Base-by-base conservation (phyloP, 2,113 vertebrate genomes). In the Sisor rabdophorus region DNA sequence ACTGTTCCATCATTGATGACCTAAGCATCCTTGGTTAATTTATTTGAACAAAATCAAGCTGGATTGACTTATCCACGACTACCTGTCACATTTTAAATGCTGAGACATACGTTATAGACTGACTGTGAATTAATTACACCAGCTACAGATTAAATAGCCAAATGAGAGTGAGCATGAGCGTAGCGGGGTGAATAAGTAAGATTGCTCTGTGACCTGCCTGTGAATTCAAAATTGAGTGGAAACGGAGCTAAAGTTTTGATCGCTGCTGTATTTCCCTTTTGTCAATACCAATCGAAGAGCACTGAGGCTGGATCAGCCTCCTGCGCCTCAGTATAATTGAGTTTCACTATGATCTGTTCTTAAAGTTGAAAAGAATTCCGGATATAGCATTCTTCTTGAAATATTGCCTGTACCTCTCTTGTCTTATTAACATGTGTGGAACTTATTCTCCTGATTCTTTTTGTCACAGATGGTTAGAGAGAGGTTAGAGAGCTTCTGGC, bases 401-500 rank as follows among this genome's bases (percentile, higher is more conserved):
- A 47, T 59, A 60, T 50, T 59, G 47, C 24, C 32, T 65, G 50
- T 44, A 56, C 60, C 50, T 50, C 16, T 47, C n/a, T 20, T 56
- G 26, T 55, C 60, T 44, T 13, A 44, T 28, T 15, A 50, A 70
- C 26, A 79, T 71, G 56, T 79, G 55, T 50, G 67, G 59, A 63
- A 73, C 50, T 73, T 52, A 65, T 48, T 54, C 55, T 71, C 75
- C 22, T 53, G 32, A 52, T 74, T 59, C 40, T 69, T 22, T n/a
- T n/a, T 48, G 60, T 50, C 19, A 69, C 82, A 82, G 80, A 79
- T 81, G 79, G 81, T 56, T 75, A 63, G 77, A 77, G 75, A 52
- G 40, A 17, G 72, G 76, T 81, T 75, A 77, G 71, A 73, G 78
- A 50, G 54, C 78, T 83, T 61, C 60, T 85, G 81, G 77, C 81